Base-by-base conservation (phyloP, 1,140 invertebrate species). In the Drosophila funebris region DNA sequence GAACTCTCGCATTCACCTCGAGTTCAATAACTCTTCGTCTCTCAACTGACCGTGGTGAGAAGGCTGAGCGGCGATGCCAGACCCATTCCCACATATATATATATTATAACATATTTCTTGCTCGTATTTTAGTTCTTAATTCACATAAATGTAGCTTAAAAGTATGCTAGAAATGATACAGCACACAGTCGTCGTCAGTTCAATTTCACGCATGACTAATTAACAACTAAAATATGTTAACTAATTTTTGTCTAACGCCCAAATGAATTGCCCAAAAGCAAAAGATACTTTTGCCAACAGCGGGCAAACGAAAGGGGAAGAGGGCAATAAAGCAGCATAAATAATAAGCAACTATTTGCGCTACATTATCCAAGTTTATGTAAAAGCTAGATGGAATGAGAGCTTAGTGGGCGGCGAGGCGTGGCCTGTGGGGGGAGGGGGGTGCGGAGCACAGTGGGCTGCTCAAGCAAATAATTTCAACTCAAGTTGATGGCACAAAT, bases 291-390 rank as follows among this genome's bases (percentile, higher is more conserved):
- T 46, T 58, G 31, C 37, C 31, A 50, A 31, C 48, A 64, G 13
- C 18, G 4, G 5, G 4, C 27, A 33, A 27, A 20, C 13, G 33
- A 6, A 6, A 29, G 0, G 20, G 24, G 9, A 56, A 8, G 57
- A 50, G 27, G 73, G 63, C 69, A 85, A 80, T 84, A 80, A 75
- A 75, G 58, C 82, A 60, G 82, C 76, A 85, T 85, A 85, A 85
- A 85, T 85, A 85, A 85, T 85, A 85, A 85, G 82, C 82, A 85
- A 85, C 82, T 85, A 85, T 85, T 85, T 85, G 82, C 83, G 82
- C 82, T 85, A 85, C 82, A 85, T 85, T 85, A 85, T 85, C 78
- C 83, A 78, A 87, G 78, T 87, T 85, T 85, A 82, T 85, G 80
- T 78, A 87, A 87, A 60, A 63, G 70, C 68, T 67, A 81, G 54